phyloP scores from a whole-genome alignment of 2,888 invertebrate genomes.

The Orthonychiurus folsomi region DNA sequence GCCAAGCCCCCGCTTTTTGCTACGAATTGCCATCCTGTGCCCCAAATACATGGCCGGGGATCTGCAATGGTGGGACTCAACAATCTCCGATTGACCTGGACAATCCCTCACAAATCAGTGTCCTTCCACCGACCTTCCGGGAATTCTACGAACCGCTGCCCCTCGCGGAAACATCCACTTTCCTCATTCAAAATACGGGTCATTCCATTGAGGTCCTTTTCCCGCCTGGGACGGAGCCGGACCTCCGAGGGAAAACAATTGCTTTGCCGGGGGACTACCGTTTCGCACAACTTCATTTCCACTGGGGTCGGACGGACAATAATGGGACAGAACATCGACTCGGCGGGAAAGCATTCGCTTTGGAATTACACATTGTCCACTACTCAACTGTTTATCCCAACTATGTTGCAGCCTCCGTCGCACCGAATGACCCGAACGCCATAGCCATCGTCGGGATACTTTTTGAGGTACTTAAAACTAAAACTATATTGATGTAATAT shows the following conservation, averaged over 20 bases:
- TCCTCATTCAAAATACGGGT: not conserved
- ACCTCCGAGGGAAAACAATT: conserved; percentile 22
- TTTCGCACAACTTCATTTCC: conserved; percentile 36
- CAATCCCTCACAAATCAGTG: not conserved
- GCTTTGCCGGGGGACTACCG: conserved; percentile 16
- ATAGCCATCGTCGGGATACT: conserved; percentile 36
- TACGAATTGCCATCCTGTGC: not conserved
- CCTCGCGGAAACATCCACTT: not conserved
- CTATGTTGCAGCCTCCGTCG: conserved; percentile 27
- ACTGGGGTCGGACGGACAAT: conserved; percentile 31
- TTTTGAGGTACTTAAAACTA: conserved; percentile 31
- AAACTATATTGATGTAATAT: no score
- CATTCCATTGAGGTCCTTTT: not conserved
- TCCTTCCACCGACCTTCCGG: not conserved
- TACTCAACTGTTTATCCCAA: conserved; percentile 28
- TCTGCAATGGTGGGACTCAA: not conserved
- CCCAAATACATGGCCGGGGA: not conserved
- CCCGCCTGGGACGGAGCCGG: not conserved
- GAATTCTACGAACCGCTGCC: not conserved
- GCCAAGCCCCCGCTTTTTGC: no score
- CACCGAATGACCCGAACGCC: conserved; percentile 27
- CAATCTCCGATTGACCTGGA: not conserved
- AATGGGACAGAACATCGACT: conserved; percentile 35
- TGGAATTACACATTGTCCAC: conserved; percentile 37
- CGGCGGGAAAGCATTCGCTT: conserved; percentile 27